phyloP scores from a whole-genome alignment of 2,797 vertebrate genomes.

The Epinephelus malabaricus region DNA sequence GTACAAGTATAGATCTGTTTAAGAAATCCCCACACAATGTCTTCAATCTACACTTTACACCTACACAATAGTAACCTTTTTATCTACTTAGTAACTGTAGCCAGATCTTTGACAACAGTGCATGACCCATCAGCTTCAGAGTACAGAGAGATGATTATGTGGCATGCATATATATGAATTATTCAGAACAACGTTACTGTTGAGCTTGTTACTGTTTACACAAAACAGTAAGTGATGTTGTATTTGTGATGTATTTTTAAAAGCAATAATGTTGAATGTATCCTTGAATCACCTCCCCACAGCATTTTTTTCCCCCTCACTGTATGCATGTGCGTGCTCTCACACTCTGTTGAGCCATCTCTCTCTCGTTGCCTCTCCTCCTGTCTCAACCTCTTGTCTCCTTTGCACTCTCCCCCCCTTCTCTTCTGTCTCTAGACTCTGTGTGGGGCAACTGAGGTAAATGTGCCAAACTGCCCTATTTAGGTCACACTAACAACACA shows the following conservation, averaged over 20 bases:
- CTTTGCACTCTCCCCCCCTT: conserved; percentile 48
- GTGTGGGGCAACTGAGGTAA: conserved; percentile 74
- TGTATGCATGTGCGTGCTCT: conserved; percentile 51
- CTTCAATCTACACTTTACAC: conserved; percentile 30
- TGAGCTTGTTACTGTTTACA: background rate
- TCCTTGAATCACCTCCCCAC: conserved; percentile 36
- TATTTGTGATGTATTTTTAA: conserved; percentile 4
- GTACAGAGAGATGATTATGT: conserved; percentile 15
- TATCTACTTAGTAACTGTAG: conserved; percentile 13
- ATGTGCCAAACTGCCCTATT: conserved; percentile 77
- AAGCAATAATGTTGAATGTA: conserved; percentile 8
- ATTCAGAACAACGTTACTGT: background rate
- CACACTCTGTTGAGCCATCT: conserved; percentile 45
- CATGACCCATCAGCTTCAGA: conserved; percentile 20
- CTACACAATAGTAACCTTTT: conserved; percentile 6
- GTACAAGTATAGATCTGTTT: conserved; percentile 31
- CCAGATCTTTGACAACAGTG: conserved; percentile 6
- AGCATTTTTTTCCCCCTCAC: background rate
- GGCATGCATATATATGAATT: conserved; percentile 9
- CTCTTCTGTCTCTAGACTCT: conserved; percentile 42
- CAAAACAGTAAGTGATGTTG: background rate
- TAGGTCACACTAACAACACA: conserved; percentile 71
- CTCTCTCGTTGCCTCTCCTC: conserved; percentile 16
- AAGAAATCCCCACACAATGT: conserved; percentile 12
- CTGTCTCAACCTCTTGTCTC: conserved; percentile 56